Base-by-base conservation (phyloP, 1,140 invertebrate species). In the Drosophila ohnishii region DNA sequence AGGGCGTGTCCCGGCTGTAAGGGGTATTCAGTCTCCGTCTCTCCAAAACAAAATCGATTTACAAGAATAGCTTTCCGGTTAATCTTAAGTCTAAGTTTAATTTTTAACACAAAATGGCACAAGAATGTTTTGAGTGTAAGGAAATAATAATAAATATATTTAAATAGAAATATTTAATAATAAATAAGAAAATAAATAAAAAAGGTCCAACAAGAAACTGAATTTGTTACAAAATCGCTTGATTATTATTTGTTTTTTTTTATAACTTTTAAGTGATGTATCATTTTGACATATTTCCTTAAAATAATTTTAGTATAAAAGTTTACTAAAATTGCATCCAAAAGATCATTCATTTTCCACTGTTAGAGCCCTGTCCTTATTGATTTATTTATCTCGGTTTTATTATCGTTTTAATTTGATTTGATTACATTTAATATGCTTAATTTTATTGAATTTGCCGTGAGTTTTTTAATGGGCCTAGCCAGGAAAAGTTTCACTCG, bases 1-100 rank as follows among this genome's bases (percentile, higher is more conserved):
- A 90, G 35, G 82, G 75, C 3, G 50, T 90, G 6, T 90, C 89
- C 11, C 70, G 89, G n/a, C 84, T 90, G 8, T 90, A 66, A 39
- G 7, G 19, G 1, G 53, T 25, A 11, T 5, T 39, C 2, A 5
- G 14, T 5, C 14, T 30, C 14, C 8, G 25, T 30, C 14, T 50
- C 2, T 16, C 9, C 4, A 7, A 8, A 34, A 37, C 32, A 7
- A 22, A 13, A 22, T 34, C 25, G 30, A 42, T 51, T 47, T 34
- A 47, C 64, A 45, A 2, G 3, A 25, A 39, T 67, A 67, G 66
- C 40, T 69, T 69, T 56, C 11, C 32, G 30, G 1, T 35, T 51
- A 60, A 51, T 30, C 55, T 11, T 72, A 72, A 72, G 69, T 1
- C 10, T 48, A 72, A 60, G 13, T 50, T 51, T 67, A 67, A n/a